These are phyloP conservation scores for Drosophila leontia DNA, from an alignment of 1,140 invertebrate genomes.

Conservation along the genomic window DNA sequence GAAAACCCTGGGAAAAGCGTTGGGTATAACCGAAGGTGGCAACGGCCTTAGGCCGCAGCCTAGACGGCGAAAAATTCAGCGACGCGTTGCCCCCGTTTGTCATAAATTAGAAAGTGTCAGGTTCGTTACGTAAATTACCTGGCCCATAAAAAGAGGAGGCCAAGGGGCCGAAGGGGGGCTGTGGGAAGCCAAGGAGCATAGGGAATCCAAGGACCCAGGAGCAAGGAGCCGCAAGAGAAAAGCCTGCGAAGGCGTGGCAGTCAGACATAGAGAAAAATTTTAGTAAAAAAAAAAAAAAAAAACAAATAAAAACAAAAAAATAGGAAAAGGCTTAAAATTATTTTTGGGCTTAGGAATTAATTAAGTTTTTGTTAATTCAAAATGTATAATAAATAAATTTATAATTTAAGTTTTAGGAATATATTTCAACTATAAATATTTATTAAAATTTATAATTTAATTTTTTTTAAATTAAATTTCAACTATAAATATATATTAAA, in stretches of 20 bases:
- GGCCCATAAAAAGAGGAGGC: conserved; percentile 70
- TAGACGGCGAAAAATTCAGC: conserved; percentile 52
- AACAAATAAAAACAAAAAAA: not conserved
- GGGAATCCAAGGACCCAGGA: not conserved
- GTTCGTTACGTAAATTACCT: conserved; percentile 84
- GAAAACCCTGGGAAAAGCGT: not conserved
- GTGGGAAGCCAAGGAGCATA: conserved; percentile 1
- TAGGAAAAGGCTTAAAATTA: not conserved
- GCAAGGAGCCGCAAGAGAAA: not conserved
- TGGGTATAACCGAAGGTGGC: not conserved
- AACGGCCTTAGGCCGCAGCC: conserved; percentile 16
- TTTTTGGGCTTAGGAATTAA: not conserved
- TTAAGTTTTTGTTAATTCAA: too few relatives aligned
- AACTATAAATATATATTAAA: not conserved
- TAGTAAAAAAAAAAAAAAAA: not conserved
- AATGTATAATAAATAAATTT: not conserved
- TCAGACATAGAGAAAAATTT: not conserved
- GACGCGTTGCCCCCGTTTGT: conserved; percentile 44
- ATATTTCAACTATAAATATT: not conserved
- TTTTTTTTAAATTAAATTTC: too few relatives aligned
- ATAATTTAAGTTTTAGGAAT: too few relatives aligned
- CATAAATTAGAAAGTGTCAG: conserved; percentile 84
- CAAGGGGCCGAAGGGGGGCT: not conserved
- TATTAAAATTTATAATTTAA: not conserved
- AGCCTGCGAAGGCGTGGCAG: conserved; percentile 3